Percentiles rank a stretch among this genome's conserved stretches.
These are phyloP conservation scores for Trichoplusia ni DNA, from an alignment of 1,140 invertebrate genomes.

Conservation along the genomic window DNA sequence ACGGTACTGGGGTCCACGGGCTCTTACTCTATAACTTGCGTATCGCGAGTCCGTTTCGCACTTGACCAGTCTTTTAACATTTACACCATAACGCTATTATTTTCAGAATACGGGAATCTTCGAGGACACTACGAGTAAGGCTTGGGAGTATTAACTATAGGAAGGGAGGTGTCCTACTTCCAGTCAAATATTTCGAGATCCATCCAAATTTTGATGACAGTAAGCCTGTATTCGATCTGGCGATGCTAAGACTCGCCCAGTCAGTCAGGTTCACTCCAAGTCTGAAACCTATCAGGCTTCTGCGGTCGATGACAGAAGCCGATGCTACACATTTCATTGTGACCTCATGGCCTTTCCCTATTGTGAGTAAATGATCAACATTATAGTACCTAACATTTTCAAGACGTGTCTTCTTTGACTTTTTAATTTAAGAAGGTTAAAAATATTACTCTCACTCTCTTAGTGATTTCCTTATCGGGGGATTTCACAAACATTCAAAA, in stretches of 20 bases:
- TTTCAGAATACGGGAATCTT: slow-evolving; percentile 54
- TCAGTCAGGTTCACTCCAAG: slow-evolving; percentile 45
- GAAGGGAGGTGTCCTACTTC: slow-evolving; percentile 52
- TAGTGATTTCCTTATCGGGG: too few relatives aligned
- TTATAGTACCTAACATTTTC: background rate
- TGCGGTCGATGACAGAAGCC: slow-evolving; percentile 24
- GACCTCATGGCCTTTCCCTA: slow-evolving; percentile 44
- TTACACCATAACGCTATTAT: background rate
- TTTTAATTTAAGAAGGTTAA: background rate
- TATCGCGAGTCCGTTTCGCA: too few relatives aligned
- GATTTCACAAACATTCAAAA: too few relatives aligned
- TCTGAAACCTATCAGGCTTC: slow-evolving; percentile 51
- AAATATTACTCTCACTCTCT: background rate
- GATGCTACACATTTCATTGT: slow-evolving; percentile 55
- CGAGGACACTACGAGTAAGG: slow-evolving; percentile 49
- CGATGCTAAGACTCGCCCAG: slow-evolving; percentile 51
- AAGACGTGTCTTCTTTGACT: background rate
- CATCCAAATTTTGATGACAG: slow-evolving; percentile 64
- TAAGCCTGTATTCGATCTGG: slow-evolving; percentile 58
- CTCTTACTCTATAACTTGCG: too few relatives aligned
- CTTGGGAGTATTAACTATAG: slow-evolving; percentile 64
- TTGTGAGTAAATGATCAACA: slow-evolving; percentile 39
- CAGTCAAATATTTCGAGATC: slow-evolving; percentile 57
- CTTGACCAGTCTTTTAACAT: background rate
- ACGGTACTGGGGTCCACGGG: too few relatives aligned